Base-by-base conservation (phyloP, 1,140 invertebrate species). In the Conus betulinus region DNA sequence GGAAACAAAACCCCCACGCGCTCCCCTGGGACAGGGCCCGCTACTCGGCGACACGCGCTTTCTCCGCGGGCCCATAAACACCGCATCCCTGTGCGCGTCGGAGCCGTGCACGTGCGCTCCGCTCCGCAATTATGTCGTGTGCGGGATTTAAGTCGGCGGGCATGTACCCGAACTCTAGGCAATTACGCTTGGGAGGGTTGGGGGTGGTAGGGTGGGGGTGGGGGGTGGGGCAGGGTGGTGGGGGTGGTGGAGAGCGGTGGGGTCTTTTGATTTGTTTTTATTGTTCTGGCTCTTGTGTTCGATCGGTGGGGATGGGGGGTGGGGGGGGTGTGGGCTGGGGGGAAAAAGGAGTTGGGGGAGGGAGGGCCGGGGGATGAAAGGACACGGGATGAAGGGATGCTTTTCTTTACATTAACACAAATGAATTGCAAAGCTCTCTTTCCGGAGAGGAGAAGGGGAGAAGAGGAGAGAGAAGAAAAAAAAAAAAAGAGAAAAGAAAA, bases 41-140 rank as follows among this genome's bases (percentile, higher is more conserved):
- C 79, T 39, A 23, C 20, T 78, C 76, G 5, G 25, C 25, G 79
- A 17, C 39, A 81, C 79, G 39, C 79, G 79, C 79, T 53, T 81
- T 78, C 17, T 15, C 13, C 39, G 3, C 17, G 23, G 17, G 79
- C 39, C 79, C 79, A 81, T 81, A 81, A 81, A 81, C 79, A 81
- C 79, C 79, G 79, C 79, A 81, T 81, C 79, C 79, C 79, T 53
- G 51, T 17, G n/a, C 51, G 79, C 78, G 53, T 15, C 79, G 13
- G 79, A 81, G 51, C 6, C 23, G 39, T 81, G 79, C 79, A 81
- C 79, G 79, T 81, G 79, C 79, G 79, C 13, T 8, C 7, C 39
- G 79, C 79, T 53, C 79, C 79, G 79, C 79, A 81, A 81, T 81
- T 81, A 81, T 81, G 76, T 78, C 67, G 79, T 81, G 27, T 55